Evolutionary conservation across 2,113 vertebrate species (phyloP).

Genomic region (Brachirus orientalis): DNA sequence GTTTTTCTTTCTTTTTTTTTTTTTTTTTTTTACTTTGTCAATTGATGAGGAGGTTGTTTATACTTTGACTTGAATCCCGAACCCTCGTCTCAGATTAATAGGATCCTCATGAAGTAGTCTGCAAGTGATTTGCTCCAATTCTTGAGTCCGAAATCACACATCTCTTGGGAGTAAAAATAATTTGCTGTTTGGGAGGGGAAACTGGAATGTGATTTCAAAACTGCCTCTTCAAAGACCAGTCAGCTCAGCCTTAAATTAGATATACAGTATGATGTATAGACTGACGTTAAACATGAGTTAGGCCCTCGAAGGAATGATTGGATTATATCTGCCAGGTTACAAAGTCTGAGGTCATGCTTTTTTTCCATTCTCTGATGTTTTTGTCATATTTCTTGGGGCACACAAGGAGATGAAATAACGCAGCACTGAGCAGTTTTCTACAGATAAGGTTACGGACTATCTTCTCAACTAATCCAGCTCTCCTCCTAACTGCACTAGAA

Average conservation of each 20-base stretch:
- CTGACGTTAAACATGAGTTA: conserved; percentile 69
- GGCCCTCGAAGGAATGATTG: conserved; percentile 67
- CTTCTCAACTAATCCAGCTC: conserved; percentile 64
- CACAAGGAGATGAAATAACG: conserved; percentile 75
- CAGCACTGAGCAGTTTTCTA: conserved; percentile 60
- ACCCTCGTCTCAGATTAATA: conserved; percentile 77
- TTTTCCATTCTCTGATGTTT: conserved; percentile 71
- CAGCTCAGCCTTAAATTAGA: conserved; percentile 74
- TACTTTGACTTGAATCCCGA: conserved; percentile 64
- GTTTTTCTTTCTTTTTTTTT: conserved; percentile 13
- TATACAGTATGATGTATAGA: conserved; percentile 79
- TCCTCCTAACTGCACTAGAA: conserved; percentile 36
- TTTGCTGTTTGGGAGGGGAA: conserved; percentile 75
- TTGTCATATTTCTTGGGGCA: conserved; percentile 66
- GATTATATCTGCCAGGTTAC: conserved; percentile 76
- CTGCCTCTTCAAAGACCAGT: conserved; percentile 72
- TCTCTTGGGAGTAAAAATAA: conserved; percentile 75
- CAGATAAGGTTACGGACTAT: conserved; percentile 68
- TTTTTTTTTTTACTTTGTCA: conserved; percentile 41
- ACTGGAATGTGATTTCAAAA: conserved; percentile 77
- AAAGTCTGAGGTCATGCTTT: conserved; percentile 78
- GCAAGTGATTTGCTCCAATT: conserved; percentile 81
- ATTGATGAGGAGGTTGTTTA: conserved; percentile 75
- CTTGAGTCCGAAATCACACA: conserved; percentile 73
- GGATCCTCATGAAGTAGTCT: conserved; percentile 76